Conservation (phyloP, 2,888 invertebrate genomes). For the Megamerina dolium region DNA sequence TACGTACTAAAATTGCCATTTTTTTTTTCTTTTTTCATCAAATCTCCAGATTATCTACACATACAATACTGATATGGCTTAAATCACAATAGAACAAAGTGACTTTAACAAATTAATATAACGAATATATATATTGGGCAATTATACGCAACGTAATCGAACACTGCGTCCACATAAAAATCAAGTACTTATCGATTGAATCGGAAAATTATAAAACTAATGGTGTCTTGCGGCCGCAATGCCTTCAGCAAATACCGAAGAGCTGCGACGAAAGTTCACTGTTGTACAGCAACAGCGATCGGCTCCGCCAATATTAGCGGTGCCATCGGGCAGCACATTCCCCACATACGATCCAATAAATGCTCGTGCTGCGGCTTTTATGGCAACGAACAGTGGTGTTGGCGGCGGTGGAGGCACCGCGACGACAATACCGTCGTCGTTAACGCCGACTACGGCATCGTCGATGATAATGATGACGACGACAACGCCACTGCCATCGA, state of each 20-base stretch:
- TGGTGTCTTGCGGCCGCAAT: slow-evolving; percentile 46
- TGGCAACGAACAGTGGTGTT: slow-evolving; percentile 19
- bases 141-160: too few species aligned
- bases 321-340: slow-evolving; percentile 16
- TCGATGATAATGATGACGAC: slow-evolving; percentile 12
- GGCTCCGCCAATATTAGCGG: slow-evolving; percentile 36
- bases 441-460: slow-evolving; percentile 10
- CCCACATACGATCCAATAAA: slow-evolving; percentile 24
- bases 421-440: background rate
- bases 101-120: too few species aligned
- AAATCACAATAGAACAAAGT: too few species aligned
- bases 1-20: too few species aligned
- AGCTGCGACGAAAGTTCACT: slow-evolving; percentile 48
- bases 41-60: too few species aligned
- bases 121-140: too few species aligned
- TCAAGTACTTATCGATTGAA: too few species aligned
- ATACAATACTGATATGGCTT: too few species aligned
- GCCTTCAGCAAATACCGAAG: slow-evolving; percentile 47
- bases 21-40: too few species aligned
- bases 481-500: slow-evolving; percentile 19
- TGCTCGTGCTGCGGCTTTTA: slow-evolving; percentile 17
- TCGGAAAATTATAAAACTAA: slow-evolving; percentile 37
- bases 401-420: slow-evolving; percentile 7
- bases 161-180: too few species aligned
- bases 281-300: slow-evolving; percentile 42